Conservation (phyloP, 1,140 invertebrate species). For the Pararge aegeria region DNA sequence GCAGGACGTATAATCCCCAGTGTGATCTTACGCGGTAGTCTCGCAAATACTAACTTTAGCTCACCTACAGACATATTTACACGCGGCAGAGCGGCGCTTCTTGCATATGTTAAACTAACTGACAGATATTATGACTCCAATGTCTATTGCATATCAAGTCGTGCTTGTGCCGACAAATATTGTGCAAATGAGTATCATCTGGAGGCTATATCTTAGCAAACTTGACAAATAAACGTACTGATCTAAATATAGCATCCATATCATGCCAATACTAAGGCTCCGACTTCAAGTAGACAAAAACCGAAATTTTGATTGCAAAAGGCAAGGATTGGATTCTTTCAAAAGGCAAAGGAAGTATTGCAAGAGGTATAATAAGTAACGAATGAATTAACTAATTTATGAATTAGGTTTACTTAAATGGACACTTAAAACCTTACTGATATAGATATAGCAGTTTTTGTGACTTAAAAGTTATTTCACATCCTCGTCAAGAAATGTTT, state of each 20-base stretch:
- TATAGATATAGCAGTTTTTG: too few species aligned
- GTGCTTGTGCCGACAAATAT: background rate
- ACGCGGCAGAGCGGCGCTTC: background rate
- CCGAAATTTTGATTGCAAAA: too few species aligned
- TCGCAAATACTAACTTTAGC: background rate
- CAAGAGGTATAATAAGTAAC: too few species aligned
- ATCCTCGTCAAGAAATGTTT: background rate
- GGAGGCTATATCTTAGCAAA: background rate
- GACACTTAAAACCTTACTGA: too few species aligned
- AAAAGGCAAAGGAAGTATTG: too few species aligned
- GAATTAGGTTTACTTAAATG: too few species aligned
- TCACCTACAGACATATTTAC: slow-evolving; percentile 10
- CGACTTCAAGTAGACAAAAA: too few species aligned
- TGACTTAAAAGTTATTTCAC: too few species aligned
- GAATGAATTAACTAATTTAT: too few species aligned
- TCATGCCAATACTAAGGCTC: background rate
- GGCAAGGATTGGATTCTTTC: too few species aligned
- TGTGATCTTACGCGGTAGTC: background rate
- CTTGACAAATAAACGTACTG: background rate
- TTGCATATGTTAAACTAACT: background rate
- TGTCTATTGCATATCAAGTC: background rate
- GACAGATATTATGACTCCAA: background rate
- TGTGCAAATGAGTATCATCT: background rate
- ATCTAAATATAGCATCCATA: background rate
- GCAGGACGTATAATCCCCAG: background rate